phyloP scores from a whole-genome alignment of 1,140 invertebrate genomes.

The Doryteuthis pealeii region DNA sequence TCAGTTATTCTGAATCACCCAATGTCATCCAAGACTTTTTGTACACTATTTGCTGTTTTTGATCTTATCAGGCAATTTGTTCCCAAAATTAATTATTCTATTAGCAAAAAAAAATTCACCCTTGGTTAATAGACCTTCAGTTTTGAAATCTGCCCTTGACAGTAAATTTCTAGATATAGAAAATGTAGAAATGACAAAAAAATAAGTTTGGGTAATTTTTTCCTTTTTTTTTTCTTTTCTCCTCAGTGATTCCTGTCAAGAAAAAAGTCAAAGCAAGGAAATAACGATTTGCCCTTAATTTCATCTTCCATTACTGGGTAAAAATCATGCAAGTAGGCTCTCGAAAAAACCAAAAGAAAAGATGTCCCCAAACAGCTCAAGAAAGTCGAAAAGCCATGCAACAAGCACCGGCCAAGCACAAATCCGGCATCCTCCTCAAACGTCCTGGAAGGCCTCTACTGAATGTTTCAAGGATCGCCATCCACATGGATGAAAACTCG shows the following conservation, averaged over 20 bases:
- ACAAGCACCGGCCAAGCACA: background rate
- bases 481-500: background rate
- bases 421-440: background rate
- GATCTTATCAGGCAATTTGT: too few species aligned
- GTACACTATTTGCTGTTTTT: too few species aligned
- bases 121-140: too few species aligned
- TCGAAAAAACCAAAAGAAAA: background rate
- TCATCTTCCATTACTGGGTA: constrained; percentile 2
- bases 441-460: background rate
- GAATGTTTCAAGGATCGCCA: background rate
- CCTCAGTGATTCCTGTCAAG: background rate
- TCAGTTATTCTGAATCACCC: too few species aligned
- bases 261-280: constrained; percentile 1
- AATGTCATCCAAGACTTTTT: too few species aligned
- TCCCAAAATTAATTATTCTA: too few species aligned
- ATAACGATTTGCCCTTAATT: constrained; percentile 11
- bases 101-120: too few species aligned
- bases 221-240: background rate
- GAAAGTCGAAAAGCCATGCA: too few species aligned
- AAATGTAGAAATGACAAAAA: too few species aligned
- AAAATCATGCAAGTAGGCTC: background rate
- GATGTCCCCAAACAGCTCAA: background rate
- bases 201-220: too few species aligned
- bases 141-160: too few species aligned
- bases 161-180: too few species aligned